Base-by-base conservation (phyloP, 2,888 invertebrate species). In the Limnephilus rhombicus region DNA sequence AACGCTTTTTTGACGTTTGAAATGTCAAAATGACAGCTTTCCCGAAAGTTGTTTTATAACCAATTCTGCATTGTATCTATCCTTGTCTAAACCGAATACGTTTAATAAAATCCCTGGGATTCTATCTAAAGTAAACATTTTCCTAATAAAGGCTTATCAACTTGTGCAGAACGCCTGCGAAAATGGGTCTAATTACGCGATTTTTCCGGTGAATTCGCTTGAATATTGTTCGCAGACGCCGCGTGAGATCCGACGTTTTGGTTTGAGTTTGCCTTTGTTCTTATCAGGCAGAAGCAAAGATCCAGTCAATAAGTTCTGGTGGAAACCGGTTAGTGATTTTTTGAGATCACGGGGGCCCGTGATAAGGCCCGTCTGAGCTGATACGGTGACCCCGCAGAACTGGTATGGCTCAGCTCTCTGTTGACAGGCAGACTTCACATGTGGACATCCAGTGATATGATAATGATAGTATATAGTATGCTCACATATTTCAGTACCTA, bases 291-390 rank as follows among this genome's bases (percentile, higher is more conserved):
- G 24, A 94, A 94, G 94, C 94, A 94, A 94, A 94, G 94, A 94
- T 94, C 94, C 94, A 94, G 94, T 95, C 94, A 94, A 94, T 94
- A 94, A 91, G 87, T 95, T 95, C 97, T 95, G 95, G 97, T 96
- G 96, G 96, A 95, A 96, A 96, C 97, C 96, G 94, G 97, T 95
- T 95, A 94, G 95, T 95, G 95, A 95, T 96, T 87, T 49, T 96
- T 96, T 95, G 95, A 96, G 97, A 96, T 97, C 97, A 96, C 96
- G 95, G 96, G 96, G 97, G 96, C 96, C 90, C n/a, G 95, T 95
- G 96, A 96, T 96, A 96, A 94, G 53, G 37, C 80, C 34, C 37
- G 88, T 89, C 88, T 89, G 87, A 83, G 68, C 94, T 94, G 91
- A 90, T 94, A 92, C 95, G 85, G 94, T 95, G 96, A 96, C 92